A percentile compares a stretch with the other conserved stretches of the same genome.
Evolutionary conservation across 2,113 vertebrate species (phyloP).

Genomic region (Phoenicopterus ruber): DNA sequence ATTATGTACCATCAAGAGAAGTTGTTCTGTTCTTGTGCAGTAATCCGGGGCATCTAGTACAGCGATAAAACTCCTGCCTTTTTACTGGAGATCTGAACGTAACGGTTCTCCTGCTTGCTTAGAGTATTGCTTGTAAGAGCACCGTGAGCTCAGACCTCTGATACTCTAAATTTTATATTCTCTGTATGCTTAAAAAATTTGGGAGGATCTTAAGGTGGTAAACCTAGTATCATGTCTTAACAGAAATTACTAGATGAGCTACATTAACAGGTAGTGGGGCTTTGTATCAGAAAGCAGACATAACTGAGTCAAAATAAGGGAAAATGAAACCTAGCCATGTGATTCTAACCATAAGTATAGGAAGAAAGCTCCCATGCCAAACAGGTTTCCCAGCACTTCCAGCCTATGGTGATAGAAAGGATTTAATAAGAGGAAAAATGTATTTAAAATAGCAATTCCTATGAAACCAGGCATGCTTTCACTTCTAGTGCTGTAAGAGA

Average conservation of each 20-base stretch:
- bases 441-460: background rate
- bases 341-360: background rate
- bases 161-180: background rate
- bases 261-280: background rate
- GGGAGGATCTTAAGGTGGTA: background rate
- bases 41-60: background rate
- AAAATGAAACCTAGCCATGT: background rate
- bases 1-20: background rate
- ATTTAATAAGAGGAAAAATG: background rate
- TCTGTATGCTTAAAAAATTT: background rate
- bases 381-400: background rate
- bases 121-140: background rate
- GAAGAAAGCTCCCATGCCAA: background rate
- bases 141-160: background rate
- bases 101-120: background rate
- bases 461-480: background rate
- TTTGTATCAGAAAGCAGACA: background rate
- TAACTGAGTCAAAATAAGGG: background rate
- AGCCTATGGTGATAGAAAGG: background rate
- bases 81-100: background rate
- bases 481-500: background rate
- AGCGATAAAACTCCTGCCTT: background rate
- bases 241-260: background rate
- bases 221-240: background rate
- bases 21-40: background rate